Evolutionary conservation across 2,888 invertebrate species (phyloP), one percentile per base, ranked within the genome.

Genomic region (Machimus atricapillus): DNA sequence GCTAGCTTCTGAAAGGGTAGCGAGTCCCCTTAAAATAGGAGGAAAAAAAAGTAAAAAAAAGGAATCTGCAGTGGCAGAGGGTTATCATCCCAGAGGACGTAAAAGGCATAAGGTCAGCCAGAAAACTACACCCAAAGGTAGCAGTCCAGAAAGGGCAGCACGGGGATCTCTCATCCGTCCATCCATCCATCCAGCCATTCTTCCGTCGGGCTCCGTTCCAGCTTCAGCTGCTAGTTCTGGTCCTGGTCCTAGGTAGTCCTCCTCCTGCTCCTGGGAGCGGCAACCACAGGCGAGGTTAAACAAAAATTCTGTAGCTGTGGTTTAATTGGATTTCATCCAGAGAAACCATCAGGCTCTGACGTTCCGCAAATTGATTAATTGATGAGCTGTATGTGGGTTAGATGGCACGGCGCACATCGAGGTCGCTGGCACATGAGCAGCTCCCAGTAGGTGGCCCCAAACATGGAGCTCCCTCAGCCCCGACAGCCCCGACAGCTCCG

Each of bases 311-410:
- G 81, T 85, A 79, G 87, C 82, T 85, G 85, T 87, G 85, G 87
- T 87, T 87, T 87, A 87, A 87, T 87, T 87, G 87, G 87, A 87
- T 87, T 85, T 73, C 85, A 79, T 87, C 79, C 85, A 78, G 46
- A 85, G 87, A 85, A 85, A 79, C 87, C 87, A 87, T 87, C 85
- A 87, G 79, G 78, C 78, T 46, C 79, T 78, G 85, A 52, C 87
- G 85, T 85, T 87, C 79, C 73, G 66, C 87, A 87, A 85, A 87
- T 87, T 87, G 87, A 87, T 87, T 87, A 81, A 81, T 81, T 81
- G 81, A 81, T 52, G 81, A 81, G 81, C 52, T 81, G 52, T 81
- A 52, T 23, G 81, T 23, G 52, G 52, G 81, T 81, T 27, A 52
- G 52, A 23, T 16, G 34, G 34, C 43, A 56, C 76, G 37, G 76